Base-by-base conservation (phyloP, 2,113 vertebrate genomes). In the Campylomormyrus numenius region DNA sequence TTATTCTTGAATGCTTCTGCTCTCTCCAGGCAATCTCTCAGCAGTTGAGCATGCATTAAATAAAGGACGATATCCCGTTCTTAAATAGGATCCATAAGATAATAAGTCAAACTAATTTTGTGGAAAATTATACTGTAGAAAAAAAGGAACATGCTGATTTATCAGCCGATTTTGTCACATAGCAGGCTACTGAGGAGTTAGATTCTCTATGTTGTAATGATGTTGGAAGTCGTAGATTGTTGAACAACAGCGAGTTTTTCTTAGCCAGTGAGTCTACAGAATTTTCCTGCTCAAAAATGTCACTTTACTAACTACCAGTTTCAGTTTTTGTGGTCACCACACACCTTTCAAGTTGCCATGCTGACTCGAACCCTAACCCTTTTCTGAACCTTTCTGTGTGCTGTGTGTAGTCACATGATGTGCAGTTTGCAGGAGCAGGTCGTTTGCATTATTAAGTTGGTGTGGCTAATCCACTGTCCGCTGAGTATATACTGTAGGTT, bases 71-170 rank as follows among this genome's bases (percentile, higher is more conserved):
- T 80, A 80, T 80, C 35, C 74, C 5, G 5, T 42, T 42, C 15
- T 80, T 39, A 80, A 39, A 80, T 39, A 80, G 74, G 74, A 80
- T 19, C 17, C 74, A 80, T 80, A 42, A 80, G 35, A 17, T 21
- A 80, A 80, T 80, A 80, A 80, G 74, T 80, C 74, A 80, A 80
- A 42, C 35, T 42, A 80, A 80, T 80, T 80, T 80, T 42, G 35
- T 80, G 74, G 74, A 80, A 80, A 80, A 80, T 80, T 80, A 80
- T 80, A 42, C 17, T 80, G 35, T 80, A 3, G 35, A 15, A 80
- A 56, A 39, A 80, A 80, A 80, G 74, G 35, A 19, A 42, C 4
- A 80, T 42, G 35, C 6, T 7, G 35, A 80, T 39, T 80, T 42
- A 80, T 35, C 31, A 42, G 35, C 74, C 6, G 35, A 42, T 80